A percentile compares a stretch with the other conserved stretches of the same genome.
Conservation (phyloP, 1,140 invertebrate genomes). For the Proctacanthus coquilletti region DNA sequence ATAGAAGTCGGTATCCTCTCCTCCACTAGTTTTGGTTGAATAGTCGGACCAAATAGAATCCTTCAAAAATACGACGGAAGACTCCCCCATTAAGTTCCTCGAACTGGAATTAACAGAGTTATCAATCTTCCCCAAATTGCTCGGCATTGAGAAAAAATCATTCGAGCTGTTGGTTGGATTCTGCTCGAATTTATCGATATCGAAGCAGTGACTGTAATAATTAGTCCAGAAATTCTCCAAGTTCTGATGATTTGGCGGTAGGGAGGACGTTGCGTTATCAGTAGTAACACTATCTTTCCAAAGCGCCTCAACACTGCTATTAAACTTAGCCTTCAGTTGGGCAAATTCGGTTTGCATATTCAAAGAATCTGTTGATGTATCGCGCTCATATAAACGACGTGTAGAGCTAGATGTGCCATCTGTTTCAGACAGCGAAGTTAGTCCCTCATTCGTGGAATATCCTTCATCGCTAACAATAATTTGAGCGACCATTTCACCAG, state of each 20-base stretch:
- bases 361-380: not conserved
- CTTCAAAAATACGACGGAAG: constrained; percentile 9
- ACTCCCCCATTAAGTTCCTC: no score
- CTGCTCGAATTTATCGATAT: constrained; percentile 3
- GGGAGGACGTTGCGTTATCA: constrained; percentile 4
- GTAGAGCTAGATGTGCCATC: not conserved
- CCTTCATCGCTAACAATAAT: not conserved
- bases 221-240: constrained; percentile 12
- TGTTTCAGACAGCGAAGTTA: not conserved
- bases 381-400: constrained; percentile 4
- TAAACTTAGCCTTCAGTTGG: constrained; percentile 48
- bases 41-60: constrained; percentile 10
- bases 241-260: constrained; percentile 6
- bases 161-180: constrained; percentile 4
- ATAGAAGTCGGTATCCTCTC: constrained; percentile 11
- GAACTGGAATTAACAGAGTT: constrained; percentile 4
- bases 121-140: constrained; percentile 5
- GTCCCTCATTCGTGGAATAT: not conserved
- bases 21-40: constrained; percentile 4
- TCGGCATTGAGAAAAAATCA: constrained; percentile 10
- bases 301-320: constrained; percentile 44
- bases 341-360: constrained; percentile 35
- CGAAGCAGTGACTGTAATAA: constrained; percentile 9
- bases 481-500: not conserved
- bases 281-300: constrained; percentile 33